Percentiles rank a stretch among this genome's conserved stretches.
phyloP scores from a whole-genome alignment of 2,888 invertebrate genomes.

The Thymelicus acteon region DNA sequence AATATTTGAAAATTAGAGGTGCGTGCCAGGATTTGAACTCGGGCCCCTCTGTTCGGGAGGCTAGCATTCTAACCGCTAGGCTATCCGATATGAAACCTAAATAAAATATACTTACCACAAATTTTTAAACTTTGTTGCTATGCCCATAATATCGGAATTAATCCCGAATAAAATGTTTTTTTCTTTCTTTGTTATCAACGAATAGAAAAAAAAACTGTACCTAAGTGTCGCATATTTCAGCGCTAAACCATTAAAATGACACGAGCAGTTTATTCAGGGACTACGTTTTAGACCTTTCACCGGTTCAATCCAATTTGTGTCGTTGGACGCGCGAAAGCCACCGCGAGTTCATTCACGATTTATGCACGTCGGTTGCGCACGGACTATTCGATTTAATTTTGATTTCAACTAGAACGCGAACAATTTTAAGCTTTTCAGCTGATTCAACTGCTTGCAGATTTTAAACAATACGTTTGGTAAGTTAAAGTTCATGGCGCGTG shows the following conservation, averaged over 20 bases:
- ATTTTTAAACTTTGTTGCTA: too few species aligned
- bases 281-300: constrained; percentile 58
- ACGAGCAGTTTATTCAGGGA: constrained; percentile 53
- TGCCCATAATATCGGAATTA: too few species aligned
- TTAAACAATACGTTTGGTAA: background rate
- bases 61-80: too few species aligned
- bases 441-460: background rate
- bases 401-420: constrained; percentile 2
- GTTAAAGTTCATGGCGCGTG: too few species aligned
- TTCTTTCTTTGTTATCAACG: too few species aligned
- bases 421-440: background rate
- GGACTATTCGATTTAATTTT: constrained; percentile 26
- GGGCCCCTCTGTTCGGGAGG: too few species aligned
- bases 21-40: too few species aligned
- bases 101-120: too few species aligned
- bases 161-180: too few species aligned
- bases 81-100: too few species aligned
- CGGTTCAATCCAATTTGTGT: constrained; percentile 60
- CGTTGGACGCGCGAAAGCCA: constrained; percentile 51
- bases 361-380: constrained; percentile 43
- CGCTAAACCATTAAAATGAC: constrained; percentile 9
- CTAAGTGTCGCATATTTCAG: background rate
- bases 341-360: constrained; percentile 50
- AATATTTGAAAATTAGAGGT: too few species aligned
- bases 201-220: background rate